Evolutionary conservation across 1,140 invertebrate species (phyloP).

Genomic region (Papilio glaucus): DNA sequence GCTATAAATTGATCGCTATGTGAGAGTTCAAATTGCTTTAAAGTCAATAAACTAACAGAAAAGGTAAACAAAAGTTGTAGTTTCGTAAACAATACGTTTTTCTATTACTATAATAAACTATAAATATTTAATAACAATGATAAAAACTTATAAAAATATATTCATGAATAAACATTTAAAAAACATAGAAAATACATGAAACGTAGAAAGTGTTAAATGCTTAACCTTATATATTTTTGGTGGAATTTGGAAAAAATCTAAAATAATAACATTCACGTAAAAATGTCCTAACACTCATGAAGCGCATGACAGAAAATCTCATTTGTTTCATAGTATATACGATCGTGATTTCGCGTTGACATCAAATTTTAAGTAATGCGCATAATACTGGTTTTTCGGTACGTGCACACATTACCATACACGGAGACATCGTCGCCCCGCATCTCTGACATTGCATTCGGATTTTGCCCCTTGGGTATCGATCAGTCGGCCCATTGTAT

Average conservation of each 20-base stretch:
- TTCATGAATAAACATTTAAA: too few species aligned
- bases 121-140: too few species aligned
- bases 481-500: constrained; percentile 28
- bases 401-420: constrained; percentile 28
- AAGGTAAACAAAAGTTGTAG: constrained; percentile 7
- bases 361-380: constrained; percentile 13
- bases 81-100: constrained; percentile 10
- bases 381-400: constrained; percentile 26
- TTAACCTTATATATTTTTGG: too few species aligned
- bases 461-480: constrained; percentile 18
- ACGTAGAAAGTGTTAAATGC: too few species aligned
- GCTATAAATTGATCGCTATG: constrained; percentile 27
- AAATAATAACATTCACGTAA: too few species aligned
- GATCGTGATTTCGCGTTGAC: background rate
- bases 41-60: constrained; percentile 30
- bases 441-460: constrained; percentile 33
- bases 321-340: too few species aligned
- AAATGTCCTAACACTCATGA: too few species aligned
- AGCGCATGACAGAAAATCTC: too few species aligned
- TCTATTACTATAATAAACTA: too few species aligned
- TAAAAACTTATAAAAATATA: too few species aligned
- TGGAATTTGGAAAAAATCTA: too few species aligned
- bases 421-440: background rate
- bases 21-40: constrained; percentile 8
- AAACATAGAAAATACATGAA: too few species aligned